Evolutionary conservation across 2,888 invertebrate species (phyloP).

Genomic region (Listrodromus nycthemerus): DNA sequence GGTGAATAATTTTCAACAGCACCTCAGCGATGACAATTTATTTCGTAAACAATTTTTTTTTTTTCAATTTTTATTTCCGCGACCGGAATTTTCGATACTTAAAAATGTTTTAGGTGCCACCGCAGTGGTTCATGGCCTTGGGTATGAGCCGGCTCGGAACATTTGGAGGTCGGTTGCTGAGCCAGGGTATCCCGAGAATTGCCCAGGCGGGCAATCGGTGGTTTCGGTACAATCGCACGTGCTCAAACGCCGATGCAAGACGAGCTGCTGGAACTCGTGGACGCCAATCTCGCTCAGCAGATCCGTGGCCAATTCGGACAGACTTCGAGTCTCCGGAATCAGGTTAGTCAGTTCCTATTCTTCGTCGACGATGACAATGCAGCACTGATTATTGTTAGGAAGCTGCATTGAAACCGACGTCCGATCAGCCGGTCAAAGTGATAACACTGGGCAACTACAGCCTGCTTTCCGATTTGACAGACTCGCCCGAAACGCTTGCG

Average conservation of each 20-base stretch:
- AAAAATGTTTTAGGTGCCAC: not conserved
- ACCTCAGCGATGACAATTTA: constrained; percentile 15
- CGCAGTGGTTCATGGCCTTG: not conserved
- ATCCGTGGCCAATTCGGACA: constrained; percentile 39
- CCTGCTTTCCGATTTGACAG: not conserved
- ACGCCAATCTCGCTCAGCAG: constrained; percentile 54
- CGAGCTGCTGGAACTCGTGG: constrained; percentile 52
- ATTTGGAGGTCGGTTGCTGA: not conserved
- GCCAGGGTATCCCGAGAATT: constrained; percentile 5
- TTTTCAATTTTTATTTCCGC: not conserved
- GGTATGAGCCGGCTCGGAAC: not conserved
- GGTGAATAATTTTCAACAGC: constrained; percentile 46
- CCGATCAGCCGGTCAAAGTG: constrained; percentile 15
- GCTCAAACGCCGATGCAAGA: constrained; percentile 42
- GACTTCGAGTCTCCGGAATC: constrained; percentile 37
- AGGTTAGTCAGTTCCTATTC: constrained; percentile 40
- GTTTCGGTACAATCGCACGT: constrained; percentile 31
- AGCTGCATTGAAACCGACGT: not conserved
- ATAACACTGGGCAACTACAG: not conserved
- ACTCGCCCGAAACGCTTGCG: not conserved
- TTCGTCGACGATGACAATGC: constrained; percentile 29
- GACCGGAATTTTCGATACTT: not conserved
- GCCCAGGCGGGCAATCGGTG: constrained; percentile 7
- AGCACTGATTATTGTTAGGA: constrained; percentile 6
- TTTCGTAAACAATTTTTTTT: constrained; percentile 1